Base-by-base conservation (phyloP, 2,113 vertebrate species). In the Anseranas semipalmata region DNA sequence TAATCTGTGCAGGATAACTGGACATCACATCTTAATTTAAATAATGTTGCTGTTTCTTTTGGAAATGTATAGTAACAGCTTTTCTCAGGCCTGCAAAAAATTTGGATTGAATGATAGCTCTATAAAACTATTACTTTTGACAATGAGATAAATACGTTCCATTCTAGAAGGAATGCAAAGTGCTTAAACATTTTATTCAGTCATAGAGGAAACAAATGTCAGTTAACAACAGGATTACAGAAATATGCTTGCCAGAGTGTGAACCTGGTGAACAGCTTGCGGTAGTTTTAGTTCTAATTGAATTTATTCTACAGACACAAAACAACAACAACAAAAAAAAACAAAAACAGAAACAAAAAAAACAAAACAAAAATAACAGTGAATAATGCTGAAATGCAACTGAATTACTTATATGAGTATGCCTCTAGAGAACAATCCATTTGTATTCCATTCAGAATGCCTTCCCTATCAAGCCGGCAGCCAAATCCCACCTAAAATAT, bases 11-110 rank as follows among this genome's bases (percentile, higher is more conserved):
- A 59, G 18, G 7, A n/a, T 39, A 73, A 60, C 39, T 17, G 1
- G 9, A 33, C 13, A 67, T 55, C 5, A 35, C 18, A 3, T 60
- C 80, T 39, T 48, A 56, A 50, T 37, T 19, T 41, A 80, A 50
- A 53, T 60, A 77, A 60, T 0, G 0, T n/a, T 58, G 20, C 3
- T 16, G 2, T 45, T 52, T 68, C 30, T 72, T n/a, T n/a, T 1
- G 3, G 37, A 83, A 83, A 73, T 72, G 83, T 24, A 65, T 1
- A 6, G 12, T 37, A 56, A 33, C 3, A 3, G 0, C 9, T 43
- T 4, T 70, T 68, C 8, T n/a, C 22, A 70, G 28, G 14, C 3
- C 28, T 55, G 18, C 9, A 35, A 75, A 68, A 12, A 52, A 83
- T 33, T 27, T 59, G 16, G 19, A 76, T 15, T 52, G 22, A 63